A percentile compares a stretch with the other conserved stretches of the same genome.
phyloP scores from a whole-genome alignment of 2,888 invertebrate species.

The Microplitis deprimator region DNA sequence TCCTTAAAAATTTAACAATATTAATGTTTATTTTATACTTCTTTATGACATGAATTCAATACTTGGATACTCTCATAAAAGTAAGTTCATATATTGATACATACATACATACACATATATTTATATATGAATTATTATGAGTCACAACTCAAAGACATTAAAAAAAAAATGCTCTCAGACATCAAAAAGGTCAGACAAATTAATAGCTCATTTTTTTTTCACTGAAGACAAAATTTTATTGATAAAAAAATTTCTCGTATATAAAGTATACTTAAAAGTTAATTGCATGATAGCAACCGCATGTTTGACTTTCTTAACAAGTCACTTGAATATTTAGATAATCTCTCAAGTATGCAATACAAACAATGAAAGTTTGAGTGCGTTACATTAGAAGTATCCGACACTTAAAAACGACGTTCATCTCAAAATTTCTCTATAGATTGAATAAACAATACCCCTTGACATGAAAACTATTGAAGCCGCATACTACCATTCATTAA shows the following conservation, averaged over 20 bases:
- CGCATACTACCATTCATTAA: conserved; percentile 51
- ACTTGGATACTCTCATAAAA: too few species aligned
- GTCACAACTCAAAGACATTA: too few species aligned
- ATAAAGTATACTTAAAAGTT: background rate
- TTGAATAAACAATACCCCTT: conserved; percentile 48
- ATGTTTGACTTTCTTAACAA: background rate
- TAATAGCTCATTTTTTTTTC: background rate
- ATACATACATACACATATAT: too few species aligned
- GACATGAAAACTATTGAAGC: conserved; percentile 43
- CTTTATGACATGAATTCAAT: too few species aligned
- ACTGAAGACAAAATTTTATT: background rate
- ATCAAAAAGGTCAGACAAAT: background rate
- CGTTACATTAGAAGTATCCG: background rate
- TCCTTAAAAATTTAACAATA: too few species aligned
- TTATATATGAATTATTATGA: too few species aligned
- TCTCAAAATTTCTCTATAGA: conserved; percentile 30
- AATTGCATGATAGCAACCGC: background rate
- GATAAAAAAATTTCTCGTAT: background rate
- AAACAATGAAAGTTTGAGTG: background rate
- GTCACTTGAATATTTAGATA: background rate
- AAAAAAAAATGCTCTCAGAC: too few species aligned
- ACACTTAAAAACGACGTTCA: background rate
- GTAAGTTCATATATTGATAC: too few species aligned
- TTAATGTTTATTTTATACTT: too few species aligned
- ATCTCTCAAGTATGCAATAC: background rate